Conservation (phyloP, 2,797 vertebrate species). For the Lepus oiostolus region DNA sequence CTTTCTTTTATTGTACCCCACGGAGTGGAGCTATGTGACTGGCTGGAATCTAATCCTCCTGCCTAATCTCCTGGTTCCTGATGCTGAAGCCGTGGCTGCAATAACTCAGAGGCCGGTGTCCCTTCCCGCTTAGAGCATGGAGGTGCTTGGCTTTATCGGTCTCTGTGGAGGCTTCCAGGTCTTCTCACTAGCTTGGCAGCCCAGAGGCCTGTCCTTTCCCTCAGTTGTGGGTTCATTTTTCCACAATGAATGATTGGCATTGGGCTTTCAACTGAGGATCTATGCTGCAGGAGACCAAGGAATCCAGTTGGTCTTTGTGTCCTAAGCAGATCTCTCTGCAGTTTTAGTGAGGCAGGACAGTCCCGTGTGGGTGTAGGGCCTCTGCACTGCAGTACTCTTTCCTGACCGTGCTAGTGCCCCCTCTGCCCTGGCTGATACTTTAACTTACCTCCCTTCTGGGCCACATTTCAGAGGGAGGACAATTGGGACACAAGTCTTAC, state of each 20-base stretch:
- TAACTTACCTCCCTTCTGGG: not conserved
- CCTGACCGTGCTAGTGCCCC: not conserved
- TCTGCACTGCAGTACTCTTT: not conserved
- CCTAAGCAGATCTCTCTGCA: not conserved
- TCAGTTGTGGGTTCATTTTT: not conserved
- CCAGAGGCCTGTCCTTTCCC: not conserved
- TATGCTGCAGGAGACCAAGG: not conserved
- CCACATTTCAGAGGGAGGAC: not conserved
- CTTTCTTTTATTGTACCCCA: constrained; percentile 18
- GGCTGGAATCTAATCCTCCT: not conserved
- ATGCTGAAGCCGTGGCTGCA: not conserved
- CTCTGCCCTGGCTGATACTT: not conserved
- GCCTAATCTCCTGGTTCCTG: not conserved
- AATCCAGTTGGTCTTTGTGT: not conserved
- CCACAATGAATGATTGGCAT: not conserved
- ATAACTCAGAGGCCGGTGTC: not conserved
- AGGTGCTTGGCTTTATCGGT: not conserved
- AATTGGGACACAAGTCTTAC: constrained; percentile 2
- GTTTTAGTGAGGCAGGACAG: not conserved
- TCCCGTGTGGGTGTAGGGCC: not conserved
- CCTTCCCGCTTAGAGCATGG: not conserved
- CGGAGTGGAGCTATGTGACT: not conserved
- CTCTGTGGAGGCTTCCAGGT: not conserved
- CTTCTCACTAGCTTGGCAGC: not conserved
- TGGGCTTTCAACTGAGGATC: not conserved